Base-by-base conservation (phyloP, 1,140 invertebrate genomes). In the Physella acuta region DNA sequence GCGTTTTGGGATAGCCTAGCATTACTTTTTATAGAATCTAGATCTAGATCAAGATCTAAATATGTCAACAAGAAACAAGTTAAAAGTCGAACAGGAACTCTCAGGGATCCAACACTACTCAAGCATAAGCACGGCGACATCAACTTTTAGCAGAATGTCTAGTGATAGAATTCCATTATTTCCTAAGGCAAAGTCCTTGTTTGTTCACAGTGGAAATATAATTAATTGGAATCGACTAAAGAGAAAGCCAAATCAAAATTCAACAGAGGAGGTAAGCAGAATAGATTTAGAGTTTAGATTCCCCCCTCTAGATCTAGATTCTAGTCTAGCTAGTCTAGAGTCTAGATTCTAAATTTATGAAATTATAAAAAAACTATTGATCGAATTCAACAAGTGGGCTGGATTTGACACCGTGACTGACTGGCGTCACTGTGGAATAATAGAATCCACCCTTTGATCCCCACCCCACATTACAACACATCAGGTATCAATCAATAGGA, bases 161-260 rank as follows among this genome's bases (percentile, higher is more conserved):
- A 73, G 76, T 28, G 78, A 77, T 36, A 77, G 76, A 66, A 77
- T 80, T 30, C 76, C 79, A 26, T 39, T 82, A 14, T 80, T 84
- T 52, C 82, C 82, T 0, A 84, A 84, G 74, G 81, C 80, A 11
- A 65, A 61, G 17, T 71, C 60, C n/a, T 52, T 84, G 53, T 56
- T 76, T 34, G 71, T 94, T 68, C 91, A 92, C 76, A 94, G 93
- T 39, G 93, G 93, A 65, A 95, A 95, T 85, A 92, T 95, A 72
- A 87, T 95, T 37, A 90, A 89, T 75, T 88, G 92, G 68, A 91
- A 92, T 79, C 90, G 93, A 78, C 87, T 93, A 26, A 93, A 92
- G 79, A 91, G 91, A 82, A 93, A 93, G 81, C 90, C 91, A 63
- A 91, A 90, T 72, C 90, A 92, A 80, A 91, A 89, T 85, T 89